Base-by-base conservation (phyloP, 1,140 invertebrate species). In the Condylostylus longicornis region DNA sequence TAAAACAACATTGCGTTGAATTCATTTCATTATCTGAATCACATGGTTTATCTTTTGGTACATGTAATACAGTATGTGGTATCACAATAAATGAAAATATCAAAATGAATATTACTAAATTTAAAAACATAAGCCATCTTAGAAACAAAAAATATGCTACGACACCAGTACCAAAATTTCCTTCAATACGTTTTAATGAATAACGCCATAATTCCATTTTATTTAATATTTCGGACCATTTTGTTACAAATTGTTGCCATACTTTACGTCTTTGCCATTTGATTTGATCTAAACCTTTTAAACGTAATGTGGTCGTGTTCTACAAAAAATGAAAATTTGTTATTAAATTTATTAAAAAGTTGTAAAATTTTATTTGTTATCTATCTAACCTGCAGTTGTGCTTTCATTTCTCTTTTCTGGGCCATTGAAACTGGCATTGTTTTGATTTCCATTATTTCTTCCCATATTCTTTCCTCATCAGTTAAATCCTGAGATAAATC, bases 361-460 rank as follows among this genome's bases (percentile, higher is more conserved):
- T 7, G 5, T 8, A 18, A 33, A 33, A 8, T 33, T 4, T 15
- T 8, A 21, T 41, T 35, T 10, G 15, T 38, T 8, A 6, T 13
- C 5, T n/a, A 28, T 35, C 50, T 59, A 65, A 82, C 79, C 70
- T 81, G 74, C 47, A 87, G 60, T 50, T 82, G 76, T 6, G 73
- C 69, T 60, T 85, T 85, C 35, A 82, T 60, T 50, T 82, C 77
- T 43, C 75, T 70, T 51, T 87, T 87, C 53, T 83, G 77, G 8
- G 71, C 63, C 81, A 87, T 85, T 9, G 74, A 74, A 9, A 85
- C 70, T 3, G 82, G 81, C 72, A 83, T 75, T 0, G 77, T 71
- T 53, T 84, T 84, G 20, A 87, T 83, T 49, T 79, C 74, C 74
- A 81, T 82, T 23, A 87, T 82, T 63, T 85, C 80, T 49, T 85